Base-by-base conservation (phyloP, 2,888 invertebrate species). In the Drosophila silvestris region DNA sequence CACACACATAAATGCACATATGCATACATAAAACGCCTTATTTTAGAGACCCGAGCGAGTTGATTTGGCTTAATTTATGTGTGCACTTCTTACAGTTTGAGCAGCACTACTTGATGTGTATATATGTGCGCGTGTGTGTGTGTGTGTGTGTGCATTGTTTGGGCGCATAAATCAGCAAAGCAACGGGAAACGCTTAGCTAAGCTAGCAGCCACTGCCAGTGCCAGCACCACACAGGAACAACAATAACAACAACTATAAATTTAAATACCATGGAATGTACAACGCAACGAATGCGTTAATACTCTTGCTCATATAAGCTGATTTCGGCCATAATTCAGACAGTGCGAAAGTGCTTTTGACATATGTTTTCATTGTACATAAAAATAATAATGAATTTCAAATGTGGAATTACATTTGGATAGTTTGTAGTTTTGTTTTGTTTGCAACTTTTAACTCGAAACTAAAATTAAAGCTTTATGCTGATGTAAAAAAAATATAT, bases 121-220 rank as follows among this genome's bases (percentile, higher is more conserved):
- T 26, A 2, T 12, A 10, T 12, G 19, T 67, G 62, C 26, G 26
- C 1, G 26, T 62, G 53, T 39, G 30, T 54, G 37, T 41, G 16
- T 65, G 58, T 52, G 44, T 7, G 52, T 28, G 35, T 56, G 30
- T 70, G 57, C 58, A 50, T 65, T 70, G 66, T 59, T 82, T 66
- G 51, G 37, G 47, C 78, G 51, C 81, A 85, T 87, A 85, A 85
- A 85, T 85, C 85, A 85, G 82, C 63, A 78, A 74, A 66, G 74
- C 79, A 74, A 84, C 66, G 87, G 85, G 90, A 85, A 89, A 77
- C 71, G 90, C 90, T 85, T 88, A 85, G 85, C 85, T 75, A 87
- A 80, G 90, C 88, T 74, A 71, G 75, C 79, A 71, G 60, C 57
- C 51, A 82, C 26, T 66, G 65, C 51, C 71, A 65, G 54, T 39